Conservation (phyloP, 2,888 invertebrate species). For the Drosophila melanosoma region DNA sequence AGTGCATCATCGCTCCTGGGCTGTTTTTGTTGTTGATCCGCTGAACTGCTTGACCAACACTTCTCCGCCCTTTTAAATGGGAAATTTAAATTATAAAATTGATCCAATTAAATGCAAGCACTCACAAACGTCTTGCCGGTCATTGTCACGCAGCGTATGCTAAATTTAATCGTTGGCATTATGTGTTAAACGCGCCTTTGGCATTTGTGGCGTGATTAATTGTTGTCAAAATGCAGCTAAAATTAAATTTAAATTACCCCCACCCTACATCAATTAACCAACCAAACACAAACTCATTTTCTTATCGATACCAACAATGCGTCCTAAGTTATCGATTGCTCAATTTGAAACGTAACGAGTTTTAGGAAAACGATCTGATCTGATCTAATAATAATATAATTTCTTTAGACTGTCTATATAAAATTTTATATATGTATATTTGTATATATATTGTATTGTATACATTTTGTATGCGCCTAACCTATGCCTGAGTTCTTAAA, state of each 20-base stretch:
- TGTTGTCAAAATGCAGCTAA: slow-evolving; percentile 69
- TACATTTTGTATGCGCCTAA: slow-evolving; percentile 11
- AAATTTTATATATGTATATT: slow-evolving; percentile 2
- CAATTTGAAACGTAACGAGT: slow-evolving; percentile 7
- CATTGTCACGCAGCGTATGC: slow-evolving; percentile 56
- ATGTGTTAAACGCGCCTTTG: slow-evolving; percentile 60
- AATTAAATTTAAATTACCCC: slow-evolving; percentile 54
- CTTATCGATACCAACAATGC: not conserved
- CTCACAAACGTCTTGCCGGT: slow-evolving; percentile 36
- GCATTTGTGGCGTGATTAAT: slow-evolving; percentile 71
- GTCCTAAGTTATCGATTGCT: not conserved
- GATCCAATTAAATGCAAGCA: not conserved
- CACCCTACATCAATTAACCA: not conserved
- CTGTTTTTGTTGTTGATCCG: not conserved
- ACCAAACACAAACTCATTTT: not conserved
- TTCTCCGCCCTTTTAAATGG: slow-evolving; percentile 6
- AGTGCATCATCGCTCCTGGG: slow-evolving; percentile 7
- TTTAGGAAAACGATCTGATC: slow-evolving; percentile 4
- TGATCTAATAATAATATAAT: slow-evolving; percentile 32
- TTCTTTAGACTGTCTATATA: slow-evolving; percentile 14
- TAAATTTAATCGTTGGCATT: slow-evolving; percentile 76
- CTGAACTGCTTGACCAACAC: not conserved
- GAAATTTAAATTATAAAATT: not conserved
- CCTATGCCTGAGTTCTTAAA: slow-evolving; percentile 52
- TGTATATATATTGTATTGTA: slow-evolving; percentile 1